A percentile compares a stretch with the other conserved stretches of the same genome.
Conservation (phyloP, 1,140 invertebrate genomes). For the Camponotus vicinus region DNA sequence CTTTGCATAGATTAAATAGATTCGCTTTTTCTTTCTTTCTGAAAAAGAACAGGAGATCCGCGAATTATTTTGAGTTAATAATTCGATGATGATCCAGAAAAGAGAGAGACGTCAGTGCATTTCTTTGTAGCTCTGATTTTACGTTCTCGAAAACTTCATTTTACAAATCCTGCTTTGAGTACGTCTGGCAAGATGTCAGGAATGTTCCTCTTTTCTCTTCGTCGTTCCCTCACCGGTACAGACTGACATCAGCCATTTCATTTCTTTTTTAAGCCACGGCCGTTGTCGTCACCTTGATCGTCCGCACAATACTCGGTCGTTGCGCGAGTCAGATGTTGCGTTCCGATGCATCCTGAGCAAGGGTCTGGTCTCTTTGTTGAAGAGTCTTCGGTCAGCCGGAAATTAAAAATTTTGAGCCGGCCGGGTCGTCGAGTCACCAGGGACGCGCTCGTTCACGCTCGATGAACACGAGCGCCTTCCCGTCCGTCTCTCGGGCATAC, state of each 20-base stretch:
- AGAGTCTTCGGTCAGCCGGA: constrained; percentile 47
- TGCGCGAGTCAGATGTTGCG: neutral
- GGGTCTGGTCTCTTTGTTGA: neutral
- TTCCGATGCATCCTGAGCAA: constrained; percentile 11
- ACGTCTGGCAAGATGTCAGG: neutral
- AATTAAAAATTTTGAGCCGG: constrained; percentile 69
- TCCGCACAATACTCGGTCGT: neutral
- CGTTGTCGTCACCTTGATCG: neutral
- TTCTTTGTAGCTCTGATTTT: neutral
- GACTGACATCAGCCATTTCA: neutral
- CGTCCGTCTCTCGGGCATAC: neutral
- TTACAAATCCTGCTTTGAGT: constrained; percentile 56
- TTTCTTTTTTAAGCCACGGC: neutral
- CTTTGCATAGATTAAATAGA: neutral
- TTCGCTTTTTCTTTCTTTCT: neutral
- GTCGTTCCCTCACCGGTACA: constrained; percentile 37
- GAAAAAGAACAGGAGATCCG: neutral
- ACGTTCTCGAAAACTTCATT: constrained; percentile 72
- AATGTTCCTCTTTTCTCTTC: constrained; percentile 25
- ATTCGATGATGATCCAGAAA: neutral
- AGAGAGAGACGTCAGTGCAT: neutral
- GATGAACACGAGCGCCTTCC: neutral
- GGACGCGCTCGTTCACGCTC: constrained; percentile 42
- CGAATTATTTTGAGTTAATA: neutral
- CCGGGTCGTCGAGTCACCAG: constrained; percentile 34